Evolutionary conservation across 2,797 vertebrate genomes (phyloP).

Genomic region (Melanotaenia boesemani): DNA sequence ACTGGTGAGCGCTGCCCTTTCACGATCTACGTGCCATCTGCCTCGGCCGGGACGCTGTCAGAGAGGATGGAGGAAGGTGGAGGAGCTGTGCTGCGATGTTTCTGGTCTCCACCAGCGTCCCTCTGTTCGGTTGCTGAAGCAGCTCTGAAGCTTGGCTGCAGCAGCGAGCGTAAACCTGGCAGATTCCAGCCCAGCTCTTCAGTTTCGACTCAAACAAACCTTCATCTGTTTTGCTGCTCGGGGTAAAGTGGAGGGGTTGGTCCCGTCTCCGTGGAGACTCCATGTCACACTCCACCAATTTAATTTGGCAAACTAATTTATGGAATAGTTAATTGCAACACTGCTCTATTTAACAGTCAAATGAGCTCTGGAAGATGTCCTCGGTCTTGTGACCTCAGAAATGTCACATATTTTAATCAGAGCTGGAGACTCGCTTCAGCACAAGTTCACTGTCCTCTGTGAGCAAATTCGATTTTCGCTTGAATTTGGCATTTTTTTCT

Average conservation of each 20-base stretch:
- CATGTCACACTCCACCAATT: constrained; percentile 72
- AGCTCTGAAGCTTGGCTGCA: neutral
- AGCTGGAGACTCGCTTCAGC: constrained; percentile 22
- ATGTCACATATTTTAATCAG: constrained; percentile 62
- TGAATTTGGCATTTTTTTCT: neutral
- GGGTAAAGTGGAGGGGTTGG: constrained; percentile 32
- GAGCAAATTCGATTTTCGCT: constrained; percentile 2
- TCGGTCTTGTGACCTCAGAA: constrained; percentile 68
- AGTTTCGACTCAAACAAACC: constrained; percentile 42
- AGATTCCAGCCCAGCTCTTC: neutral
- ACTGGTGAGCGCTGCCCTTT: constrained; percentile 75
- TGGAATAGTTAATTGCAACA: constrained; percentile 77
- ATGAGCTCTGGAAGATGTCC: constrained; percentile 71
- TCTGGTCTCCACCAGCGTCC: constrained; percentile 17
- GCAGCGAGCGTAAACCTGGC: neutral
- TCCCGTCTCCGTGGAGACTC: constrained; percentile 57
- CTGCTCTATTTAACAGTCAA: constrained; percentile 81
- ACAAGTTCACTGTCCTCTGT: constrained; percentile 18
- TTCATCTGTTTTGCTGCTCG: constrained; percentile 46
- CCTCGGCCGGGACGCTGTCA: constrained; percentile 55
- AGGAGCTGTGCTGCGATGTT: constrained; percentile 14
- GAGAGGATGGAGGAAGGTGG: constrained; percentile 45
- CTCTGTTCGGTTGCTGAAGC: neutral
- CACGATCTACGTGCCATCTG: constrained; percentile 74
- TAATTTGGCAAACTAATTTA: constrained; percentile 79